Evolutionary conservation across 2,113 vertebrate species (phyloP).

Genomic region (Sula dactylatra): DNA sequence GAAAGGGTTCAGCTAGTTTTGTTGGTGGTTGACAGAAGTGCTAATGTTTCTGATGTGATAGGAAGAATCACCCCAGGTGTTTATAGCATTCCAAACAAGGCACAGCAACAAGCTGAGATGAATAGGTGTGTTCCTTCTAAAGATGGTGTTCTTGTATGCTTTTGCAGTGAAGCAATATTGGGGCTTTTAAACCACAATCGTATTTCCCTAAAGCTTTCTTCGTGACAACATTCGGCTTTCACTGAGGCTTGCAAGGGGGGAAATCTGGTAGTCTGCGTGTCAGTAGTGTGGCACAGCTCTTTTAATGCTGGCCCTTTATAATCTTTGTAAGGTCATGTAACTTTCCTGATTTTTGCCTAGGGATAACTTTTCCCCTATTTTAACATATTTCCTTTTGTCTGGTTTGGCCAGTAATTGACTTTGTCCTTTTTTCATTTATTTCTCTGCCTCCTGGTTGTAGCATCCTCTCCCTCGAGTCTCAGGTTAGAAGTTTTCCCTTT

Average conservation of each 20-base stretch:
- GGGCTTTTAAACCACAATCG: neutral
- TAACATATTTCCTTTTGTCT: conserved; percentile 71
- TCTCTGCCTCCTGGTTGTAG: conserved; percentile 75
- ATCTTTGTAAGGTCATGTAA: conserved; percentile 55
- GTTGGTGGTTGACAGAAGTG: neutral
- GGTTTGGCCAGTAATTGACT: conserved; percentile 76
- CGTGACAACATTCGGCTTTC: neutral
- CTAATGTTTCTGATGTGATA: neutral
- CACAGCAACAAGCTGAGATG: neutral
- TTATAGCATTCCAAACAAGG: neutral
- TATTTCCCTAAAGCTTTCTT: conserved; percentile 19
- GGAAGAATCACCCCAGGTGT: neutral
- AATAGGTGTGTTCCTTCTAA: neutral
- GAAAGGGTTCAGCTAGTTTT: neutral
- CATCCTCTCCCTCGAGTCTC: conserved; percentile 80
- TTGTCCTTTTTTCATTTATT: conserved; percentile 80
- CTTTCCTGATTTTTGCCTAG: conserved; percentile 66
- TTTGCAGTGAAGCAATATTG: neutral
- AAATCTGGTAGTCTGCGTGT: conserved; percentile 5
- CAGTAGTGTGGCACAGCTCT: neutral
- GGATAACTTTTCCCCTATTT: conserved; percentile 69
- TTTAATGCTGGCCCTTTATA: conserved; percentile 63
- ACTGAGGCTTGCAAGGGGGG: neutral
- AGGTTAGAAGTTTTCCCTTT: conserved; percentile 86
- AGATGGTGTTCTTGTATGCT: neutral